Percentiles rank a stretch among this genome's conserved stretches.
Evolutionary conservation across 2,888 invertebrate species (phyloP).

Genomic region (Caenorhabditis wallacei): DNA sequence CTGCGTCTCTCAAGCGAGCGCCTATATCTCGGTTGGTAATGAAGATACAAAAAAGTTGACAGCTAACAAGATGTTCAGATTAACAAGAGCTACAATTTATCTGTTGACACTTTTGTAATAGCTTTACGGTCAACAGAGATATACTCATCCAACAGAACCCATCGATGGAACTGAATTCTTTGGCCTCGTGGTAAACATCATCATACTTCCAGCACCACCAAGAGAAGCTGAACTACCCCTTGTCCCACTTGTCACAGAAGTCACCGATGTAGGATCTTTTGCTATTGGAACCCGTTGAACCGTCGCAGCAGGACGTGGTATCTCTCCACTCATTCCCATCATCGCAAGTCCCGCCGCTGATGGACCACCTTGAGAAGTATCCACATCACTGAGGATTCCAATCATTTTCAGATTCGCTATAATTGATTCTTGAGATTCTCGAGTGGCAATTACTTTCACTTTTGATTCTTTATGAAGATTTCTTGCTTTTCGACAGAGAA

Average conservation of each 20-base stretch:
- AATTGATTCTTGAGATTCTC: slow-evolving; percentile 69
- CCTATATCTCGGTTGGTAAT: no score
- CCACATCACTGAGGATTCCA: slow-evolving; percentile 65
- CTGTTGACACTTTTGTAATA: no score
- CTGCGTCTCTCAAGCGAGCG: no score
- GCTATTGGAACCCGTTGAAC: slow-evolving; percentile 1
- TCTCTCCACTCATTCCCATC: slow-evolving; percentile 28
- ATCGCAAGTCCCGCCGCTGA: slow-evolving; percentile 12
- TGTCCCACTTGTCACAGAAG: slow-evolving; percentile 6
- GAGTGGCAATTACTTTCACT: slow-evolving; percentile 62
- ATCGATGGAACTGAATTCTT: slow-evolving; percentile 22
- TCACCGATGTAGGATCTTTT: slow-evolving; percentile 43
- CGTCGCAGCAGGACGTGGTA: background rate
- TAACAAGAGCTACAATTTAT: no score
- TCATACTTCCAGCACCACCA: slow-evolving; percentile 2
- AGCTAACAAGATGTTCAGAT: no score
- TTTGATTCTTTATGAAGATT: slow-evolving; percentile 62
- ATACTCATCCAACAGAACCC: slow-evolving; percentile 38
- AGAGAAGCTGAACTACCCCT: background rate
- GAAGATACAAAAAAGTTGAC: no score
- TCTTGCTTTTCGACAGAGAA: slow-evolving; percentile 55
- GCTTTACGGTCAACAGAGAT: no score
- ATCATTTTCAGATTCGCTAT: slow-evolving; percentile 71
- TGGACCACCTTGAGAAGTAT: slow-evolving; percentile 18
- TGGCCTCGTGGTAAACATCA: slow-evolving; percentile 55